Evolutionary conservation across 2,888 invertebrate species (phyloP).

Genomic region (Lithophane leautieri): DNA sequence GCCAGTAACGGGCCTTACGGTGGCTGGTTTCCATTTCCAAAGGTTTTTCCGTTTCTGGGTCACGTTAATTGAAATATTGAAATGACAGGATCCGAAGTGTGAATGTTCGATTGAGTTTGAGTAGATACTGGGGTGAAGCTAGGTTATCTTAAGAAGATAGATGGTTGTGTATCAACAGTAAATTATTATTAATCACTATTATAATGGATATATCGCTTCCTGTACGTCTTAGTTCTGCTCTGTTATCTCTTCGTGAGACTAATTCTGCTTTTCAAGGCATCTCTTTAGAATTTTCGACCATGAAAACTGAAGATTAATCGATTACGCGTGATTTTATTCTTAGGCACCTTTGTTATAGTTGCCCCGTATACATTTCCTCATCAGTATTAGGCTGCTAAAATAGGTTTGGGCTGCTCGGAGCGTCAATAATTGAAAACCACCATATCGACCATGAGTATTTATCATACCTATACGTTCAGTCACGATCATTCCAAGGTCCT

Average conservation of each 20-base stretch:
- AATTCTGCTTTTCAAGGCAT: conserved; percentile 41
- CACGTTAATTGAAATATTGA: conserved; percentile 52
- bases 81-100: conserved; percentile 44
- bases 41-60: conserved; percentile 49
- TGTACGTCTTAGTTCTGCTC: conserved; percentile 12
- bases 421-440: conserved; percentile 80
- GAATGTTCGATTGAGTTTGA: conserved; percentile 41
- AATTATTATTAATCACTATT: conserved; percentile 20
- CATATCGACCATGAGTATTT: conserved; percentile 73
- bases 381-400: conserved; percentile 70
- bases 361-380: conserved; percentile 58
- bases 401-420: conserved; percentile 58
- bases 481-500: conserved; percentile 82
- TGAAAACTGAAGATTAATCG: conserved; percentile 53
- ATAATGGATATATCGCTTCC: conserved; percentile 29
- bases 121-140: conserved; percentile 4
- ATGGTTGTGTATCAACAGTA: conserved; percentile 29
- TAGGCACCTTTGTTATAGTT: conserved; percentile 58
- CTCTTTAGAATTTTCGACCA: conserved; percentile 49
- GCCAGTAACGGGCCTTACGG: conserved; percentile 24
- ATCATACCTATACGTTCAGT: conserved; percentile 75
- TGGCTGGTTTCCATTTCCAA: conserved; percentile 26
- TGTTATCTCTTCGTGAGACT: conserved; percentile 27
- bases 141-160: conserved; percentile 51
- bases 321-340: conserved; percentile 57